phyloP scores from a whole-genome alignment of 2,797 vertebrate genomes.

The Jordanella pulchra region DNA sequence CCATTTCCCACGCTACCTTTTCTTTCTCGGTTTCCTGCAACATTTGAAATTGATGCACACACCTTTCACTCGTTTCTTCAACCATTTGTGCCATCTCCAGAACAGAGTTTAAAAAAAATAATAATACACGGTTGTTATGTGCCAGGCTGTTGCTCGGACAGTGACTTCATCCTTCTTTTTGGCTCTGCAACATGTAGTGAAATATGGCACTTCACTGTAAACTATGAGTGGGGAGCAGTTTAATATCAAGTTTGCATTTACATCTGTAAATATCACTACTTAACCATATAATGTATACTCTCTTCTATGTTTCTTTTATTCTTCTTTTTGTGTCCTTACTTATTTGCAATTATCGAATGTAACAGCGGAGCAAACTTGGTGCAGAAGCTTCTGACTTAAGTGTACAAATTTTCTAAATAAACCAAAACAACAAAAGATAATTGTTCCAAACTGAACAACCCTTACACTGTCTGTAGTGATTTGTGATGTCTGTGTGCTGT shows the following conservation, averaged over 20 bases:
- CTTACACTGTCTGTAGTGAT: neutral
- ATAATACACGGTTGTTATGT: conserved; percentile 61
- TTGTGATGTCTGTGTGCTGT: neutral
- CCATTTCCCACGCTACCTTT: conserved; percentile 57
- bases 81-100: conserved; percentile 47
- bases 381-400: neutral
- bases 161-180: conserved; percentile 27
- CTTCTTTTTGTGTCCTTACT: neutral
- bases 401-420: neutral
- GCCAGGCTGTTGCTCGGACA: neutral
- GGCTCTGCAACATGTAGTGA: conserved; percentile 56
- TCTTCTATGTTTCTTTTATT: neutral
- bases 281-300: neutral
- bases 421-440: neutral
- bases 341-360: neutral
- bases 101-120: conserved; percentile 20
- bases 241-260: conserved; percentile 2
- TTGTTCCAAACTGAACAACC: no score
- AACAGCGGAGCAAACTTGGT: neutral
- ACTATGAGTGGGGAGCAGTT: conserved; percentile 23
- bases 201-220: conserved; percentile 62
- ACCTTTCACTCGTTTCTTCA: conserved; percentile 57
- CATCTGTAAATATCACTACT: neutral
- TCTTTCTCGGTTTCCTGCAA: conserved; percentile 48
- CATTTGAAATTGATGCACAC: conserved; percentile 45